Conservation (phyloP, 2,888 invertebrate species). For the Philonicus albiceps region DNA sequence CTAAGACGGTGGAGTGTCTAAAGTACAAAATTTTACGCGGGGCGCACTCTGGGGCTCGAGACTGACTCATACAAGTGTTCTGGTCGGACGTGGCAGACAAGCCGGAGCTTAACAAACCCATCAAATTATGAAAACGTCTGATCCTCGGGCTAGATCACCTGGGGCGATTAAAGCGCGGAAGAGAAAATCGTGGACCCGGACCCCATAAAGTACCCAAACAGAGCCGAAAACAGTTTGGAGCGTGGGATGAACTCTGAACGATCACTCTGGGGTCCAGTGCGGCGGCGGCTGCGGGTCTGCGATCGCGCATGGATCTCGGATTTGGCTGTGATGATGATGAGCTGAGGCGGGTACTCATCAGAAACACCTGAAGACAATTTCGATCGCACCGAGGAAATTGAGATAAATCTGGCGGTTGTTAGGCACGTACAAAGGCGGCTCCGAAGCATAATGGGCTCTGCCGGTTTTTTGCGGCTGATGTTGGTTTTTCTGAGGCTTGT, state of each 20-base stretch:
- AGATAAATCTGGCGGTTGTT: constrained; percentile 39
- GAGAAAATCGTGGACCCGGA: background rate
- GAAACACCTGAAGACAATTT: constrained; percentile 33
- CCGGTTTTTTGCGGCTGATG: background rate
- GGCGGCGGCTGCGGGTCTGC: background rate
- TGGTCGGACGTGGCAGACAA: constrained; percentile 14
- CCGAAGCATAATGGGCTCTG: background rate
- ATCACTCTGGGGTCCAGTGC: background rate
- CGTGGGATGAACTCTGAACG: constrained; percentile 37
- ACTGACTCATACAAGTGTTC: background rate
- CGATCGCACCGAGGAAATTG: constrained; percentile 27
- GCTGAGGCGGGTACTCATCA: constrained; percentile 21
- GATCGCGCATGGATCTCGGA: constrained; percentile 29
- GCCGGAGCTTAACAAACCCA: constrained; percentile 38
- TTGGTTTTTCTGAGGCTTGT: constrained; percentile 11
- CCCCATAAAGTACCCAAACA: constrained; percentile 36
- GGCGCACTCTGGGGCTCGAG: background rate
- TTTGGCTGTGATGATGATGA: background rate
- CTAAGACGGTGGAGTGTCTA: background rate
- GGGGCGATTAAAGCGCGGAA: constrained; percentile 25
- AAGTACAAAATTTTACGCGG: background rate
- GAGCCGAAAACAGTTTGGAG: constrained; percentile 20
- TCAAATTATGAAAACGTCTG: constrained; percentile 38
- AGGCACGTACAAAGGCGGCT: constrained; percentile 24
- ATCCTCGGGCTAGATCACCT: constrained; percentile 19